These are phyloP conservation scores for Brevimyrus niger DNA, from an alignment of 2,113 vertebrate genomes.

Conservation along the genomic window DNA sequence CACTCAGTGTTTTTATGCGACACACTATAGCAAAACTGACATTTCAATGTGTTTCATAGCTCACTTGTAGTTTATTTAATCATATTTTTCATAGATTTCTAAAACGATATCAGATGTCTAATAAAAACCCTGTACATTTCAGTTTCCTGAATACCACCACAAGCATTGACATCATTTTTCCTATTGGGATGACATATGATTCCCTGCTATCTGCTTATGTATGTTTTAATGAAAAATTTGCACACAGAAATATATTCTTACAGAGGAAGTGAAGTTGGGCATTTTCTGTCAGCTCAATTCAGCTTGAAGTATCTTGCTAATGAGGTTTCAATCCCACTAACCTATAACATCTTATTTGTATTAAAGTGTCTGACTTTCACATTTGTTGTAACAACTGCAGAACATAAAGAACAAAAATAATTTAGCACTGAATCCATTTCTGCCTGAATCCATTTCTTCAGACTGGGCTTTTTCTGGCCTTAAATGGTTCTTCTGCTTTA, in stretches of 20 bases:
- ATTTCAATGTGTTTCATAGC: neutral
- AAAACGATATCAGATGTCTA: neutral
- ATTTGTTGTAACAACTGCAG: neutral
- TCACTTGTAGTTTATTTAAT: conserved; percentile 7
- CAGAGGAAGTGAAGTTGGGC: neutral
- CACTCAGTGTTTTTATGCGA: neutral
- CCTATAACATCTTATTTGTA: neutral
- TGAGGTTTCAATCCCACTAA: neutral
- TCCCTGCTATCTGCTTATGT: neutral
- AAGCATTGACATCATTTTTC: conserved; percentile 1
- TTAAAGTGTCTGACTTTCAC: neutral
- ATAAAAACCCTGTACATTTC: neutral
- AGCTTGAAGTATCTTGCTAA: neutral
- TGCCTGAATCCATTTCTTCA: conserved; percentile 10
- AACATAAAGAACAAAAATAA: neutral
- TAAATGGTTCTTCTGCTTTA: conserved; percentile 56
- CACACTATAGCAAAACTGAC: neutral
- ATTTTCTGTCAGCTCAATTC: neutral
- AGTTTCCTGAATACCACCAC: conserved; percentile 4
- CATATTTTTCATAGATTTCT: conserved; percentile 9
- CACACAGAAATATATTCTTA: neutral
- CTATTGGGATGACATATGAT: neutral
- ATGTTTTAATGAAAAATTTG: neutral
- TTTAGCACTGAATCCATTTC: conserved; percentile 15
- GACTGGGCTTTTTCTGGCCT: conserved; percentile 32